Conservation (phyloP, 2,888 invertebrate species). For the Agonopterix arenella region DNA sequence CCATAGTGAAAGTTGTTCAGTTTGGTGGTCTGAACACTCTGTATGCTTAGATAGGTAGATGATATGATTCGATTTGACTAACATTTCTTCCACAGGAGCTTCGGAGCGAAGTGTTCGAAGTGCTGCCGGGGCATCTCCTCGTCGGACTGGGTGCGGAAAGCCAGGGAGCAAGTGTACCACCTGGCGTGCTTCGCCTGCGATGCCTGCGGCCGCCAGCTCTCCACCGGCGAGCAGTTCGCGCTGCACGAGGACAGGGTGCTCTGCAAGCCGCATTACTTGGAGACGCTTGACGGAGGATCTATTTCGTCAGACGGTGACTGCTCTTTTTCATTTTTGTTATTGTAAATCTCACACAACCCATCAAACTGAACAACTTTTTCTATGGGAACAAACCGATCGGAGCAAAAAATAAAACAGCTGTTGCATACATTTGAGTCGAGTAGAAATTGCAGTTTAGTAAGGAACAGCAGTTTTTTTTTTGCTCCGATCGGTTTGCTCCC, state of each 20-base stretch:
- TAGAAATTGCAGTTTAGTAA: no score
- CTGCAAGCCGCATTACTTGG: constrained; percentile 98
- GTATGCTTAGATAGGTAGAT: neutral
- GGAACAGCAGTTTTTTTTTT: no score
- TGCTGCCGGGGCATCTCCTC: constrained; percentile 95
- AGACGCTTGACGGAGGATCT: constrained; percentile 94
- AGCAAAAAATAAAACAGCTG: no score
- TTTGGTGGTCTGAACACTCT: no score
- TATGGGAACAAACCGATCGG: no score
- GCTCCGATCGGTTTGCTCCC: no score
- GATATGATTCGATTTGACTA: constrained; percentile 9
- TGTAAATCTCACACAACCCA: no score
- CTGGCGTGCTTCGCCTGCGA: constrained; percentile 99
- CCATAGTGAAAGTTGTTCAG: no score
- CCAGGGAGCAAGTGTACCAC: constrained; percentile 96
- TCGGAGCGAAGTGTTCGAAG: constrained; percentile 97
- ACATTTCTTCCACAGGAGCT: constrained; percentile 81
- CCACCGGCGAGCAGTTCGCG: constrained; percentile 98
- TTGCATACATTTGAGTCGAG: no score
- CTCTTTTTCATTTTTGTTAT: neutral
- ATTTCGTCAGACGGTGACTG: constrained; percentile 88
- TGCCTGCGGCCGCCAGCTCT: constrained; percentile 93
- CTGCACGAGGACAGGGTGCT: constrained; percentile 95
- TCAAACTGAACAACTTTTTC: no score
- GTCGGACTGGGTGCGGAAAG: constrained; percentile 98